A percentile compares a stretch with the other conserved stretches of the same genome.
These are phyloP conservation scores for Drosophila parabipectinata DNA, from an alignment of 1,140 invertebrate genomes.

Conservation along the genomic window DNA sequence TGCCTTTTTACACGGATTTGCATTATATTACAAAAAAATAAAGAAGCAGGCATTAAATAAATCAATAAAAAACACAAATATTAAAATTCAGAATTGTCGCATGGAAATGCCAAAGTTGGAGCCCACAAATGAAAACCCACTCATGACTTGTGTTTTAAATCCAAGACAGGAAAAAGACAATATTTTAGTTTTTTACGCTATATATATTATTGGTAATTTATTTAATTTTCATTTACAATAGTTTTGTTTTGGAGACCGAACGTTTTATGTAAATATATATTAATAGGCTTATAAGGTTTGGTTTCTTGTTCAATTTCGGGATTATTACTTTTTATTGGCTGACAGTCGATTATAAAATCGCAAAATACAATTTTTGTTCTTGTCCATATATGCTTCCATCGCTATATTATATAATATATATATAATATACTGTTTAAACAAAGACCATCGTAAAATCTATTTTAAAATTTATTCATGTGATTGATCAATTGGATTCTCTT, in stretches of 20 bases:
- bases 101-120: no score
- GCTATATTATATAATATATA: slow-evolving; percentile 1
- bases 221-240: slow-evolving; percentile 51
- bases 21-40: slow-evolving; percentile 6
- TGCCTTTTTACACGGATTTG: slow-evolving; percentile 12
- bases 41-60: not conserved
- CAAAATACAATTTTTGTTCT: slow-evolving; percentile 27
- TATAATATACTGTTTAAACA: slow-evolving; percentile 14
- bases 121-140: not conserved
- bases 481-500: slow-evolving; percentile 27
- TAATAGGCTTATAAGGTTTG: slow-evolving; percentile 44
- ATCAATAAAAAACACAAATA: slow-evolving; percentile 4
- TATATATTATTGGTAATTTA: slow-evolving; percentile 51
- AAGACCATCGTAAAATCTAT: slow-evolving; percentile 45
- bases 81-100: not conserved
- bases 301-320: slow-evolving; percentile 27
- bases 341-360: slow-evolving; percentile 49
- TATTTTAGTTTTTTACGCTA: slow-evolving; percentile 19
- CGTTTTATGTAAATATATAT: slow-evolving; percentile 48
- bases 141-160: no score
- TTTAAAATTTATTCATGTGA: slow-evolving; percentile 34
- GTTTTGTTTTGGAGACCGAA: slow-evolving; percentile 45
- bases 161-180: not conserved
- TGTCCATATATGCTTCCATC: not conserved
- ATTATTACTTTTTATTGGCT: slow-evolving; percentile 43